A percentile compares a stretch with the other conserved stretches of the same genome.
phyloP scores from a whole-genome alignment of 2,113 vertebrate genomes.

The Recurvirostra avosetta region DNA sequence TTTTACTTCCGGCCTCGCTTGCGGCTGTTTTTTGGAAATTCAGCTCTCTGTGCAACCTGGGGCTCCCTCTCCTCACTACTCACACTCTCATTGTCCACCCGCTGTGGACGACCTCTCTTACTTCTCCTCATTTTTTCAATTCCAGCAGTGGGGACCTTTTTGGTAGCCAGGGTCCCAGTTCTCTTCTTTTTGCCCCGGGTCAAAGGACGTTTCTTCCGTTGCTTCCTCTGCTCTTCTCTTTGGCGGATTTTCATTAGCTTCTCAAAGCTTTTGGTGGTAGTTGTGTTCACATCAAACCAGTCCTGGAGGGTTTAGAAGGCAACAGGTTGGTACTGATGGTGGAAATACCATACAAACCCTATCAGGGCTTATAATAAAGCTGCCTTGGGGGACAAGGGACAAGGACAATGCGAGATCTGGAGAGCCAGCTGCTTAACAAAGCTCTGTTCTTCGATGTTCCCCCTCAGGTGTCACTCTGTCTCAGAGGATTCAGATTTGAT shows the following conservation, averaged over 20 bases:
- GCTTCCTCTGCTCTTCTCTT: slow-evolving; percentile 72
- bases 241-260: slow-evolving; percentile 84
- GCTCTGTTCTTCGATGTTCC: not conserved
- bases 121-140: slow-evolving; percentile 29
- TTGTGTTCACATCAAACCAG: slow-evolving; percentile 88
- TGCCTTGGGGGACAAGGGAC: not conserved
- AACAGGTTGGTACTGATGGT: not conserved
- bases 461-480: not conserved
- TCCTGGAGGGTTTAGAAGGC: slow-evolving; percentile 75
- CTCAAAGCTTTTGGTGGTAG: slow-evolving; percentile 85
- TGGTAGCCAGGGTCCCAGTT: not conserved
- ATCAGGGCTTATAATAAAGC: not conserved
- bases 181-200: slow-evolving; percentile 43
- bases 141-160: slow-evolving; percentile 30
- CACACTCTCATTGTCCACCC: not conserved
- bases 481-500: not conserved
- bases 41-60: not conserved
- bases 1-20: slow-evolving; percentile 29
- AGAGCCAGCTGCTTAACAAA: not conserved
- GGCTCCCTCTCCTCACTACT: slow-evolving; percentile 19
- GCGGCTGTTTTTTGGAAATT: not conserved
- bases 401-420: not conserved
- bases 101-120: slow-evolving; percentile 10
- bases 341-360: not conserved
- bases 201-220: slow-evolving; percentile 57